These are phyloP conservation scores for Festucalex cinctus DNA, from an alignment of 2,113 vertebrate genomes.

Conservation along the genomic window DNA sequence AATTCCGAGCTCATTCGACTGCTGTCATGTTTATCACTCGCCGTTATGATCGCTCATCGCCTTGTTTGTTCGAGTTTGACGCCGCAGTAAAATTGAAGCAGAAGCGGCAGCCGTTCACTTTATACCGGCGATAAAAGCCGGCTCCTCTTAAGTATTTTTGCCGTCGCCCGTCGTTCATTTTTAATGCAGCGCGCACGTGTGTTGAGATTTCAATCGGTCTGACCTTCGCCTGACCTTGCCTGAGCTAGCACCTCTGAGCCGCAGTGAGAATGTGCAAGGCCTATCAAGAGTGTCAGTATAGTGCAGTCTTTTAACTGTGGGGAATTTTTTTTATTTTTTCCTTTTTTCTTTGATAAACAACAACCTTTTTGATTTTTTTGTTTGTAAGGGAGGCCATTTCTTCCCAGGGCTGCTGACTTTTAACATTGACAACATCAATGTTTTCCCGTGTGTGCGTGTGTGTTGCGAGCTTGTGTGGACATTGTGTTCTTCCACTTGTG, in stretches of 20 bases:
- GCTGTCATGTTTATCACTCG: constrained; percentile 8
- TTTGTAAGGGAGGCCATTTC: background rate
- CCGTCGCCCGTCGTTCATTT: background rate
- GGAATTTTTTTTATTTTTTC: background rate
- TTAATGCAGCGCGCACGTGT: background rate
- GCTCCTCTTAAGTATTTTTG: background rate
- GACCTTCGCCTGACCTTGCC: constrained; percentile 12
- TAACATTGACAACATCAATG: background rate
- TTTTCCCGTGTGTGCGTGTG: background rate
- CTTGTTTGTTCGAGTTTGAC: constrained; percentile 2
- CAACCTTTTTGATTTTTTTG: background rate
- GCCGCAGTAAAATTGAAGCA: background rate
- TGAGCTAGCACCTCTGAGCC: constrained; percentile 2
- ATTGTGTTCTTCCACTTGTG: constrained; percentile 5
- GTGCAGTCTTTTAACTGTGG: background rate
- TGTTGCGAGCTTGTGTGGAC: background rate
- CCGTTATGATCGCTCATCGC: background rate
- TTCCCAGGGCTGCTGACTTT: background rate
- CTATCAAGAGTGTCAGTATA: background rate
- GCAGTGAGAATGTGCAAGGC: constrained; percentile 10
- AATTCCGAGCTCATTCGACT: constrained; percentile 18
- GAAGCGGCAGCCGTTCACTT: background rate
- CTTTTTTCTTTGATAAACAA: background rate
- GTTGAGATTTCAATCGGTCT: background rate
- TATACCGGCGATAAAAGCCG: background rate